Evolutionary conservation across 2,113 vertebrate species (phyloP), one percentile per base, ranked within the genome.

Genomic region (Heptranchias perlo): DNA sequence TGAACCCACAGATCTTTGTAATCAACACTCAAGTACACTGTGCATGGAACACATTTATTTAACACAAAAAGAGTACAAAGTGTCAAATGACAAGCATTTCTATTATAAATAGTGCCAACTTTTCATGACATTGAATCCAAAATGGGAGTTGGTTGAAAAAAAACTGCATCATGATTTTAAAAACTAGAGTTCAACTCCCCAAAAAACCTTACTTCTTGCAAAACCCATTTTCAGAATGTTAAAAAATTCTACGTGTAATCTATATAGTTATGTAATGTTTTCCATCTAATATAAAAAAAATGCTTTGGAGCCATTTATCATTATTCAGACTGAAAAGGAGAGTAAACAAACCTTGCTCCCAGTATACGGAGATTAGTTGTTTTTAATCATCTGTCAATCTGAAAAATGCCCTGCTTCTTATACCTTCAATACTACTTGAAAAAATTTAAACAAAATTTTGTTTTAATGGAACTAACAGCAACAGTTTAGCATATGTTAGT

Each of bases 381-480:
- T 65, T 95, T 95, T 95, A 65, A 95, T 69, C 93, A 95, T 95
- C 93, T 67, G 93, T 95, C 93, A 65, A 95, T 95, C 93, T 95
- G 93, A 95, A 69, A 95, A 69, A 95, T 95, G 44, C 5, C 25
- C 64, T 49, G 93, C 93, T 69, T 47, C 93, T 95, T 95, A 69
- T 95, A 95, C 93, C 93, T 95, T 95, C 93, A 69, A 69, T 69
- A 49, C 93, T 95, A 95, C 93, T 95, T 94, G 1, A 95, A 95
- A 44, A 69, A 49, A 49, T 49, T 95, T 95, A 95, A 95, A 95
- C 94, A 95, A 95, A 73, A 95, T 35, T 69, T 69, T 95, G 64
- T 28, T 95, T 95, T 95, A 95, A 95, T 95, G 94, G 94, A 95
- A 95, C 64, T 44, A 65, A 94, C 92, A 94, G 92, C 61, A 65